Base-by-base conservation (phyloP, 2,888 invertebrate species). In the Mongoloraphidia duomilia region DNA sequence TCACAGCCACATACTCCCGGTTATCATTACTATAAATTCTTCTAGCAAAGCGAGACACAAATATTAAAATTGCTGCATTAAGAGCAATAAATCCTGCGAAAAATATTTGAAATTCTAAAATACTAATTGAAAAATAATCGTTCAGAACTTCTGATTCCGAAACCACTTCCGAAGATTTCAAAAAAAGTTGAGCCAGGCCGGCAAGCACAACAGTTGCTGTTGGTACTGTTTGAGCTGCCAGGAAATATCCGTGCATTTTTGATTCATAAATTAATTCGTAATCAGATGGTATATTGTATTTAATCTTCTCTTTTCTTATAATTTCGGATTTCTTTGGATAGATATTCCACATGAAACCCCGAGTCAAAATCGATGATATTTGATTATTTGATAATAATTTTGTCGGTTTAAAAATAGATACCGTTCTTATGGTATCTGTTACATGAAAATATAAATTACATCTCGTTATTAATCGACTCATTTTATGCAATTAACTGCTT, bases 231-330 rank as follows among this genome's bases (percentile, higher is more conserved):
- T 65, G 65, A 5, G 56, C 56, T 26, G 45, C 43, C 11, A 57
- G 49, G 17, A 67, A 52, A 50, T 64, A 65, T 39, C 56, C 56
- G 12, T 61, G 55, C 56, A 64, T 58, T 12, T 54, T 56, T 46
- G 59, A 63, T 50, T 63, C 55, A 52, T 67, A 68, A 47, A 68
- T 65, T 49, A 68, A 53, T 13, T 54, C 51, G 50, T 60, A 67
- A 9, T 57, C 49, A 38, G 59, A 58, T 5, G 66, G 64, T 14
- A 67, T 57, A 17, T 62, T 57, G 50, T 68, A 67, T 34, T 44
- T 41, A 40, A 49, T 41, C 49, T 45, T 49, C 39, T 13, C 40
- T 33, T 17, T 34, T 13, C 13, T 39, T 47, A 38, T 43, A 43
- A n/a, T 14, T 37, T 35, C 34, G 12, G 26, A 44, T 34, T 35